Conservation (phyloP, 2,888 invertebrate genomes). For the Ophion obscuratus region DNA sequence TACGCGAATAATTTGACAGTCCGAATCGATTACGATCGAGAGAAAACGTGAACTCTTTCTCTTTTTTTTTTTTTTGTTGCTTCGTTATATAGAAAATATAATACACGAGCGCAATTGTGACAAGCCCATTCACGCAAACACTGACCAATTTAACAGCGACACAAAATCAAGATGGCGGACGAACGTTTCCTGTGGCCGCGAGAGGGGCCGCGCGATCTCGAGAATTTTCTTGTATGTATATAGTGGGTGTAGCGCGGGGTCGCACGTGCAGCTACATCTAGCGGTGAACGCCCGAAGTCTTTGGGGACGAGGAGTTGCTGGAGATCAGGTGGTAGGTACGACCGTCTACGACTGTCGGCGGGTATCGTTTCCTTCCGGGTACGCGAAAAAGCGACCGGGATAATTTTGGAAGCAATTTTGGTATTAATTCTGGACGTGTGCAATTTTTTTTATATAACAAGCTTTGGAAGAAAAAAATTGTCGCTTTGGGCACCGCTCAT, state of each 20-base stretch:
- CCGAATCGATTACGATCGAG: slow-evolving; percentile 67
- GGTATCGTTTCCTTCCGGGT: background rate
- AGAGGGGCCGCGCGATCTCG: slow-evolving; percentile 34
- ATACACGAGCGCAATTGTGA: slow-evolving; percentile 78
- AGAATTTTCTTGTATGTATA: slow-evolving; percentile 17
- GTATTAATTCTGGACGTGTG: background rate
- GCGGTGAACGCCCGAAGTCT: background rate
- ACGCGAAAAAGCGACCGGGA: background rate
- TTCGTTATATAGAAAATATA: slow-evolving; percentile 75
- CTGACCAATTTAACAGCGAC: slow-evolving; percentile 77
- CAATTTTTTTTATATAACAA: background rate
- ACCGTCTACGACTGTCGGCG: background rate
- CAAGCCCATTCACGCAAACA: slow-evolving; percentile 81
- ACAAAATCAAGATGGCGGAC: slow-evolving; percentile 78
- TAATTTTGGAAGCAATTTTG: background rate
- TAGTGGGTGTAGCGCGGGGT: slow-evolving; percentile 9
- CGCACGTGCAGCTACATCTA: slow-evolving; percentile 23
- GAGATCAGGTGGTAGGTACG: background rate
- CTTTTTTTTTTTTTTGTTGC: background rate
- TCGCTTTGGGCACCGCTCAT: background rate
- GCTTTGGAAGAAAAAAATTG: background rate
- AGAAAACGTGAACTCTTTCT: slow-evolving; percentile 62
- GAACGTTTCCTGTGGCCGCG: slow-evolving; percentile 73
- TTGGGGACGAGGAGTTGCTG: background rate
- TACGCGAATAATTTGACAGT: slow-evolving; percentile 72